Evolutionary conservation across 2,113 vertebrate genomes (phyloP).

Genomic region (Poicephalus gulielmi): DNA sequence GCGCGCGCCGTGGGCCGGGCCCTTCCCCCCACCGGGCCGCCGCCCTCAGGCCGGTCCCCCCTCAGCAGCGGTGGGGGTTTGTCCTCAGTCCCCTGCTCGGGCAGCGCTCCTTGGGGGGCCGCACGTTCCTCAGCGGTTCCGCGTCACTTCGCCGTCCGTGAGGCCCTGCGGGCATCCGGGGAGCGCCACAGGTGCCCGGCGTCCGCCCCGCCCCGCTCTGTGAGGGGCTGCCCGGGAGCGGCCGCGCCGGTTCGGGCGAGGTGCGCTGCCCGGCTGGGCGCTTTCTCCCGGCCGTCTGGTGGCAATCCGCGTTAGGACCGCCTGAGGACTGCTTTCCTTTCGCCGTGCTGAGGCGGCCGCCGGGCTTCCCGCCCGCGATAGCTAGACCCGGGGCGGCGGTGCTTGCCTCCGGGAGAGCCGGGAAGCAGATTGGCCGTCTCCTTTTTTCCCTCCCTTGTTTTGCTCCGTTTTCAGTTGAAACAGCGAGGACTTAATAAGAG

Average conservation of each 20-base stretch:
- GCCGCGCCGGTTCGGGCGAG: background rate
- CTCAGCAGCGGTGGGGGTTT: background rate
- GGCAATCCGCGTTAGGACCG: background rate
- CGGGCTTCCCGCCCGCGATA: background rate
- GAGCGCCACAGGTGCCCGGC: constrained; percentile 25
- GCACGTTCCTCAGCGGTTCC: no score
- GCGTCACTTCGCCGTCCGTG: no score
- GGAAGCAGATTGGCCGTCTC: background rate
- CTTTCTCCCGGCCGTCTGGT: background rate
- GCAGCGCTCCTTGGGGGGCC: background rate
- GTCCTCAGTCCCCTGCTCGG: fast-evolving
- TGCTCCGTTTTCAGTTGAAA: fast-evolving
- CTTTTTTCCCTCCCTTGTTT: background rate
- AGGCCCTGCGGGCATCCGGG: background rate
- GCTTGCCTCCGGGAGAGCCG: background rate
- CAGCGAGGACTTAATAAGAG: fast-evolving
- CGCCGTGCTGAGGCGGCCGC: background rate
- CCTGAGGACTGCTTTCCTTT: background rate
- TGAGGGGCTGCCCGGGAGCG: background rate
- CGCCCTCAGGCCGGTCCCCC: background rate
- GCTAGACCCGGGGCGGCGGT: background rate
- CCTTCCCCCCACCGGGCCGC: background rate
- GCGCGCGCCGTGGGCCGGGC: background rate
- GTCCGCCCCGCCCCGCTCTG: background rate
- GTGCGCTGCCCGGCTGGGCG: background rate